Evolutionary conservation across 1,140 invertebrate species (phyloP), one percentile per base, ranked within the genome.

Genomic region (Ceratina australensis): DNA sequence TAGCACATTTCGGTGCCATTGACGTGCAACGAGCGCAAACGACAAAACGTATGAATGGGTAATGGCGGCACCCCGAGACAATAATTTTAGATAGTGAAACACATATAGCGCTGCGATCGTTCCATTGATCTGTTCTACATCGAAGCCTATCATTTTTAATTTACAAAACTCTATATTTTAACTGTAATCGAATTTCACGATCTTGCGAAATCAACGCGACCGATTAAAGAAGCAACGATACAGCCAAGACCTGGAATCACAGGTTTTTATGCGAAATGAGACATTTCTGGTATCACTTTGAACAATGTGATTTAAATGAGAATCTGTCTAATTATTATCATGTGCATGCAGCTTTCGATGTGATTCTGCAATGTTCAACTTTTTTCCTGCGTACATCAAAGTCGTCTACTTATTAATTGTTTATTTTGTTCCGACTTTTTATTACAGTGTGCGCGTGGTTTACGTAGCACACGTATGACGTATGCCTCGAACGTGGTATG

Each of bases 11-110:
- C 24, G 26, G 66, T 75, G 81, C 81, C 84, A 87, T 87, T 88
- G 81, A 87, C 67, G 82, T 57, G 80, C 61, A 83, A 72, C 57
- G 18, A 79, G 56, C 68, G 60, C 18, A 52, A 42, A 42, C 33
- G 72, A 56, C 63, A 66, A 66, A 63, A 79, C 67, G 85, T 80
- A 87, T 88, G 86, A 88, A 88, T 88, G 87, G 87, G 80, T 85
- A 87, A 88, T 88, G 86, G 86, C 86, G 86, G 79, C 83, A 84
- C 42, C 67, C 63, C 50, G 74, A 67, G 63, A 82, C 72, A 72
- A 80, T 82, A 79, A 82, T 85, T 87, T 87, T 82, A 64, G 74
- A 81, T 78, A 74, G 57, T 80, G 77, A 74, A 64, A 78, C 78
- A 81, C 72, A 73, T 78, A 52, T 33, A 75, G 74, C 74, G 74